These are phyloP conservation scores for Muscicapa adusta DNA, from an alignment of 2,113 vertebrate genomes.

Conservation along the genomic window DNA sequence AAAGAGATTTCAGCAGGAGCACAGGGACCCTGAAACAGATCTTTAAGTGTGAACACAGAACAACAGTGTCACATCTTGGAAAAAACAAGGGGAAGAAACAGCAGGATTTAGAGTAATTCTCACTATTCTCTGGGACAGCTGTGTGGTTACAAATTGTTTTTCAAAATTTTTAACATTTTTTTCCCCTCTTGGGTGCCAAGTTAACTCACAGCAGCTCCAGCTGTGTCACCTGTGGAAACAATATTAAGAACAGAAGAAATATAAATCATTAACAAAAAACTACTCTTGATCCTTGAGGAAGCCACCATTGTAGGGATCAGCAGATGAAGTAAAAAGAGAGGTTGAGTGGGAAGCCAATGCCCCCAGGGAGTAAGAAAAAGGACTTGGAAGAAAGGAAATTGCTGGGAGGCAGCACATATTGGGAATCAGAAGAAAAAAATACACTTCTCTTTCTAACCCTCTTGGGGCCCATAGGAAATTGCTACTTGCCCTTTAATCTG, in stretches of 20 bases:
- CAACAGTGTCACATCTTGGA: neutral
- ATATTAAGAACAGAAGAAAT: neutral
- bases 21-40: neutral
- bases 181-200: neutral
- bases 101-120: neutral
- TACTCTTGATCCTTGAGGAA: neutral
- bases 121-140: neutral
- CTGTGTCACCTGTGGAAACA: neutral
- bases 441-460: neutral
- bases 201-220: neutral
- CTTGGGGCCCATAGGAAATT: constrained; percentile 50
- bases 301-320: neutral
- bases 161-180: neutral
- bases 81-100: neutral
- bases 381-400: constrained; percentile 43
- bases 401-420: neutral
- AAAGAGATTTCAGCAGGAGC: neutral
- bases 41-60: neutral
- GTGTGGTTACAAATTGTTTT: neutral
- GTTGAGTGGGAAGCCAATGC: neutral
- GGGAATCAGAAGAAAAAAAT: neutral
- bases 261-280: constrained; percentile 1
- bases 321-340: neutral
- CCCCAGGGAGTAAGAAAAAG: neutral
- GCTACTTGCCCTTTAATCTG: constrained; percentile 50